These are phyloP conservation scores for Ariolimax columbianus DNA, from an alignment of 2,888 invertebrate genomes.

Conservation along the genomic window DNA sequence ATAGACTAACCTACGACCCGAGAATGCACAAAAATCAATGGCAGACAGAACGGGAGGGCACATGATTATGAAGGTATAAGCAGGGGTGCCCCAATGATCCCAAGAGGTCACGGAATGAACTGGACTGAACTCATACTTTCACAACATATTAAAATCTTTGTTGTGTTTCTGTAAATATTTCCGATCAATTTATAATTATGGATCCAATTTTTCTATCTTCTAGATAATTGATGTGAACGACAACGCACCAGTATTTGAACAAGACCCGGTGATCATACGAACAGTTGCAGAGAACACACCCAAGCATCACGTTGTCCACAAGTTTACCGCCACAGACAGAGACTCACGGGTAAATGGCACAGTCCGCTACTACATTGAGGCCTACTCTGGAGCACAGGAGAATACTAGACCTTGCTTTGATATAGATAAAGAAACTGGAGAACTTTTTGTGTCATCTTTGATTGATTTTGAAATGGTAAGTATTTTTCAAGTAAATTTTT, in stretches of 20 bases:
- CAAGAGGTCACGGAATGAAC: too few species aligned
- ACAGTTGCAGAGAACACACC: constrained; percentile 71
- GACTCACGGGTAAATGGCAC: constrained; percentile 74
- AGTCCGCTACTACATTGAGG: constrained; percentile 67
- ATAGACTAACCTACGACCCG: too few species aligned
- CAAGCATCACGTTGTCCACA: constrained; percentile 66
- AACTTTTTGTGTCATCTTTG: constrained; percentile 59
- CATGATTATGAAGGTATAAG: too few species aligned
- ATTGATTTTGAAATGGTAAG: constrained; percentile 71
- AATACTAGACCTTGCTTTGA: constrained; percentile 58
- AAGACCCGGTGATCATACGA: constrained; percentile 86
- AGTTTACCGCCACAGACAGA: constrained; percentile 87
- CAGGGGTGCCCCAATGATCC: too few species aligned
- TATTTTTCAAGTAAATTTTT: too few species aligned
- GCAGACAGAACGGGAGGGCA: too few species aligned
- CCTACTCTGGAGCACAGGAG: constrained; percentile 46
- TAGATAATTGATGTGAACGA: constrained; percentile 94
- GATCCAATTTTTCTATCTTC: not conserved
- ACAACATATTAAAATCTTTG: too few species aligned
- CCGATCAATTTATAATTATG: too few species aligned
- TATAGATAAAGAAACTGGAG: constrained; percentile 63
- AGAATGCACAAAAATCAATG: too few species aligned
- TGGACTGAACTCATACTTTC: too few species aligned
- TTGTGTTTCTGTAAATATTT: too few species aligned
- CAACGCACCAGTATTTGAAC: constrained; percentile 90